Base-by-base conservation (phyloP, 2,888 invertebrate genomes). In the Dynastes hyllus region DNA sequence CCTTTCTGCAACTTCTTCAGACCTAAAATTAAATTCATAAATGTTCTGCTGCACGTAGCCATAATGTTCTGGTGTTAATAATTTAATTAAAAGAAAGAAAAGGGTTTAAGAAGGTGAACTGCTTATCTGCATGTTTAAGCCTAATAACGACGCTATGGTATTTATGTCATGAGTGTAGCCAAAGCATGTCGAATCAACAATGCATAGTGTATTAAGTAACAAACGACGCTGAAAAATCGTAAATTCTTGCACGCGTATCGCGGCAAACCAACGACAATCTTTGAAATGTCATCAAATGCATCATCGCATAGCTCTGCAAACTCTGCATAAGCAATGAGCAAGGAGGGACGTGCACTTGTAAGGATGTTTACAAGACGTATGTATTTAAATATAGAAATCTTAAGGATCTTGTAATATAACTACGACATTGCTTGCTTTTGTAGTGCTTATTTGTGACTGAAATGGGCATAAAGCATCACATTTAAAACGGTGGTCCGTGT, bases 251-350 rank as follows among this genome's bases (percentile, higher is more conserved):
- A 69, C 69, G 53, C 51, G 27, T 69, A 50, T 13, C 69, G 13
- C 51, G 11, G 51, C 63, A 51, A 51, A 69, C 51, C 13, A 27
- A 13, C 69, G 51, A 69, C 69, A 29, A 69, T 69, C 69, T 45
- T 69, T 69, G 29, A 69, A 69, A 69, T 69, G 69, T 69, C 69
- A 69, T 69, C 69, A 69, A 51, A 50, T 69, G 51, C 50, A 29
- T 2, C 67, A 61, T 58, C 66, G 66, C 22, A 51, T 51, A 67
- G 50, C 69, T 22, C 13, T 29, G 51, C 11, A 29, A 13, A 29
- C 2, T 32, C 32, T 13, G 63, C 63, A 63, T 63, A n/a, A 63
- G 29, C 50, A 69, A 69, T 69, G 69, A 32, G 29, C 50, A 69
- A 69, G 50, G 69, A 51, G 13, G 50, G 50, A 63, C 32, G 32